Evolutionary conservation across 2,888 invertebrate genomes (phyloP).

Genomic region (Ormyrus pomaceus): DNA sequence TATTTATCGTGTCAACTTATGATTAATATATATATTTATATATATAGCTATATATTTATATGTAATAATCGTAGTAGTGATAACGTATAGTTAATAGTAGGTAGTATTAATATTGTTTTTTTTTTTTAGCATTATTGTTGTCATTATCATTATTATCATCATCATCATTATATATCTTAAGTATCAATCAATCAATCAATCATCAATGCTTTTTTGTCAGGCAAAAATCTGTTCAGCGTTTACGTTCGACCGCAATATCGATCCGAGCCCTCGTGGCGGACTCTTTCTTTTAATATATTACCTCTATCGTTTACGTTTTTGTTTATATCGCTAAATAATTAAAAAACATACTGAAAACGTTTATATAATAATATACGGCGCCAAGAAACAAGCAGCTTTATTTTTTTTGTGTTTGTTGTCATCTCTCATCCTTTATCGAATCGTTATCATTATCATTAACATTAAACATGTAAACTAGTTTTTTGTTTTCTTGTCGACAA

Average conservation of each 20-base stretch:
- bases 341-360: conserved; percentile 46
- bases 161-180: conserved; percentile 36
- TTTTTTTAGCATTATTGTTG: conserved; percentile 42
- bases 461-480: conserved; percentile 39
- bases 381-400: conserved; percentile 46
- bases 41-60: conserved; percentile 63
- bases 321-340: conserved; percentile 32
- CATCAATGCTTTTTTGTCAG: conserved; percentile 47
- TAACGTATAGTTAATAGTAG: conserved; percentile 54
- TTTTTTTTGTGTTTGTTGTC: conserved; percentile 16
- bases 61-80: conserved; percentile 52
- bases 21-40: conserved; percentile 66
- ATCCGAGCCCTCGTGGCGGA: conserved; percentile 44
- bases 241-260: conserved; percentile 42
- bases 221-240: conserved; percentile 44
- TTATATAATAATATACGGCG: conserved; percentile 53
- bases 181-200: conserved; percentile 50
- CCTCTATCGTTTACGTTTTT: neutral
- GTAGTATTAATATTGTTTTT: conserved; percentile 49
- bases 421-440: conserved; percentile 51
- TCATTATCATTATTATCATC: conserved; percentile 43
- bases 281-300: conserved; percentile 33
- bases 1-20: conserved; percentile 71
- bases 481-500: conserved; percentile 4
- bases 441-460: conserved; percentile 10